Base-by-base conservation (phyloP, 2,113 vertebrate genomes). In the Catharus bicknelli region DNA sequence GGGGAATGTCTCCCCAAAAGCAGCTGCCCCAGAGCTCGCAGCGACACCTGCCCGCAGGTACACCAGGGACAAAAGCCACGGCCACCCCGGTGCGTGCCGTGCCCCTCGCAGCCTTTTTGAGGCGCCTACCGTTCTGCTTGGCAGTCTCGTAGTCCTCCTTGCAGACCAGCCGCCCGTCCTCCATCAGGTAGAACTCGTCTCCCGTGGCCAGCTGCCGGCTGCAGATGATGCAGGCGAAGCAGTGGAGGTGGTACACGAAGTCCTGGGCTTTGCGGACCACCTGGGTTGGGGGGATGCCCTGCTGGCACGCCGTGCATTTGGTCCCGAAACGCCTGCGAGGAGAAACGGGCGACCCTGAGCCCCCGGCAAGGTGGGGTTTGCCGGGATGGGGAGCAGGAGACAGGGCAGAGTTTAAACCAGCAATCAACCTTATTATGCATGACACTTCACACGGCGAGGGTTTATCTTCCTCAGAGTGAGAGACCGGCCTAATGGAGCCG, bases 151-250 rank as follows among this genome's bases (percentile, higher is more conserved):
- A 99, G 97, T 99, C 99, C 89, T 99, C 99, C 96, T 99, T 99
- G 97, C 99, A 99, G 93, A 99, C 99, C 94, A 99, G 98, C 86
- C 99, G 97, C 70, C 99, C 99, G 0, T 99, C 99, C 96, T 99
- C 99, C 99, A 99, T 99, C 96, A 99, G 99, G 98, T 99, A 99
- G 97, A 99, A 99, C 98, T 99, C 99, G 4, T 99, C 99, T 2
- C 99, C 99, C 0, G 99, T 99, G 97, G 99, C 99, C 97, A 99
- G 97, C 96, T 99, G 99, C 51, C 99, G 98, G 98, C 97, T 99
- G 96, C 99, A 99, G 98, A 99, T 99, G 94, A 99, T 98, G 91
- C 99, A 99, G 94, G 99, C 98, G 2, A 99, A 99, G 98, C 99
- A 99, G 97, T 99, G 99, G 67, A 99, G 98, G 97, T 99, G 99